phyloP scores from a whole-genome alignment of 2,797 vertebrate genomes.

The Pipistrellus pygmaeus region DNA sequence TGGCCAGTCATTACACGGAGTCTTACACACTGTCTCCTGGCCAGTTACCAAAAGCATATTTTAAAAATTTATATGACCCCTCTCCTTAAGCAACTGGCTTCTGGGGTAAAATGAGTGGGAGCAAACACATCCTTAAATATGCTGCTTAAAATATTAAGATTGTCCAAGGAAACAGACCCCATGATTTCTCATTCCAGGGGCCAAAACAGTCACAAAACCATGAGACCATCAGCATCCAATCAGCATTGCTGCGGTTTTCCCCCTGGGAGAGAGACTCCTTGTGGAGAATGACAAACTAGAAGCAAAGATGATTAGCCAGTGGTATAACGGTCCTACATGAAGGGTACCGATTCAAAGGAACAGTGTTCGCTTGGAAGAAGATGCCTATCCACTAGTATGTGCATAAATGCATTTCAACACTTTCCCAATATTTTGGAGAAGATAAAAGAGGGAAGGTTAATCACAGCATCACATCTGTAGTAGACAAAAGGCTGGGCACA shows the following conservation, averaged over 20 bases:
- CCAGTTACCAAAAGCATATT: conserved; percentile 29
- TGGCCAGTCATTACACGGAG: background rate
- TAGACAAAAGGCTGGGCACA: conserved; percentile 39
- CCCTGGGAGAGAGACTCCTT: conserved; percentile 42
- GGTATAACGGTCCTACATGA: conserved; percentile 47
- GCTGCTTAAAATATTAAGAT: conserved; percentile 45
- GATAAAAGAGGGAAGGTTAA: conserved; percentile 56
- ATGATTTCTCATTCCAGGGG: conserved; percentile 61
- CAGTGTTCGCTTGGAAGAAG: conserved; percentile 50
- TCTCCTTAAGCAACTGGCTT: conserved; percentile 41
- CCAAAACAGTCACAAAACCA: conserved; percentile 52
- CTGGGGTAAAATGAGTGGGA: conserved; percentile 44
- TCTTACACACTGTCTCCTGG: background rate
- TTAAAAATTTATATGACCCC: background rate
- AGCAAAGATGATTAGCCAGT: conserved; percentile 59
- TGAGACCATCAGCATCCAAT: conserved; percentile 19
- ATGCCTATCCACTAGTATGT: background rate
- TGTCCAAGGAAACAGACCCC: background rate
- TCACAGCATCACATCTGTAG: conserved; percentile 7
- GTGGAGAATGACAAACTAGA: conserved; percentile 54
- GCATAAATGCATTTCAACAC: conserved; percentile 10
- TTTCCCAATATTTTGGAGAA: conserved; percentile 66
- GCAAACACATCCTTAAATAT: conserved; percentile 45
- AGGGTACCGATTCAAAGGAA: conserved; percentile 65
- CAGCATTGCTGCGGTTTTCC: conserved; percentile 7